Evolutionary conservation across 2,888 invertebrate genomes (phyloP), one percentile per base, ranked within the genome.

Genomic region (Hipparchia sbordonii): DNA sequence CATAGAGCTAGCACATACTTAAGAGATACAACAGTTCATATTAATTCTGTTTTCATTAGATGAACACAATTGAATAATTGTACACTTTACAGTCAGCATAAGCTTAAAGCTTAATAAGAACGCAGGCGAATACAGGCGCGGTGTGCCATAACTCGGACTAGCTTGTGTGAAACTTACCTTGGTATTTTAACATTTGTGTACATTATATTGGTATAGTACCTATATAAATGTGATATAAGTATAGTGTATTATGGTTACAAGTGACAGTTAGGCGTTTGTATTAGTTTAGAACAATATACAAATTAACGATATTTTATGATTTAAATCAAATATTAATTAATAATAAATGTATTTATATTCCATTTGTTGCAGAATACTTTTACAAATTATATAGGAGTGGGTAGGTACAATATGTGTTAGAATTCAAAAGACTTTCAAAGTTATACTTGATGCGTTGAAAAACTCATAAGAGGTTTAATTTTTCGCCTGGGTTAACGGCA

Each of bases 401-500:
- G 8, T 57, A 48, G 48, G 7, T 7, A 57, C 9, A 52, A 12
- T 52, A 13, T 23, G 57, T 13, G 3, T 9, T 57, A 23, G 13
- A 12, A 57, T 57, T 57, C 23, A 57, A 57, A 57, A 7, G 13
- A 5, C 6, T 48, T 48, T 48, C 8, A 48, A 7, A 8, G 48
- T 7, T 48, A 46, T 46, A 6, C 6, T n/a, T 10, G n/a, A n/a
- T 6, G 13, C 6, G 6, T 7, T 13, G 2, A 56, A 56, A 56
- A 56, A 23, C 0, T 13, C 8, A 7, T 7, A 6, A 57, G 6
- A 6, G 6, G 56, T 13, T n/a, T 7, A 48, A 23, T 10, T 60
- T 39, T 10, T 60, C 71, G 68, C 74, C 76, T 73, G 62, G 70
- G 73, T 65, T 57, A 74, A 67, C 61, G 63, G 0, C 8, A 2